Evolutionary conservation across 2,797 vertebrate species (phyloP).

Genomic region (Catharus ustulatus): DNA sequence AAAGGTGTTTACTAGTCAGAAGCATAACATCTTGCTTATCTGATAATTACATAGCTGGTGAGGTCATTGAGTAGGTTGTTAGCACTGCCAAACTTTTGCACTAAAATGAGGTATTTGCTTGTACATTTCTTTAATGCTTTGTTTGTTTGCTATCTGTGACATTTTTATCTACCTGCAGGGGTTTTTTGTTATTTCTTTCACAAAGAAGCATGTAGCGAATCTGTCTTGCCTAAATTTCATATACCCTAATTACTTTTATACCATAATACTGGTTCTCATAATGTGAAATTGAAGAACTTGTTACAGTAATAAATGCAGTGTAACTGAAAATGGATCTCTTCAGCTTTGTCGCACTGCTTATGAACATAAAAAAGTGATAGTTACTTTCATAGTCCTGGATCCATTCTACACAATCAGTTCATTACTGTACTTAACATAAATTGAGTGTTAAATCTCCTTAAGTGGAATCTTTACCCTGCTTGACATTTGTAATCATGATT

Average conservation of each 20-base stretch:
- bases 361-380: not conserved
- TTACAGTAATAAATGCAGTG: not conserved
- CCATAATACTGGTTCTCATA: not conserved
- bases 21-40: slow-evolving; percentile 37
- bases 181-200: not conserved
- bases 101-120: slow-evolving; percentile 2
- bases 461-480: not conserved
- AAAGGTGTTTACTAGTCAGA: slow-evolving; percentile 36
- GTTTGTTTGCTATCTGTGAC: not conserved
- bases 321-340: slow-evolving; percentile 24
- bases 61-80: not conserved
- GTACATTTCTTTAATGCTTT: not conserved
- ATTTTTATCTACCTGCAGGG: not conserved
- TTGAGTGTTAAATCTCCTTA: not conserved
- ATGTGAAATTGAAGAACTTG: not conserved
- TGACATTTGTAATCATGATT: not conserved
- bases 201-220: not conserved
- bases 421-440: not conserved
- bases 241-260: not conserved
- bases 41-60: slow-evolving; percentile 37
- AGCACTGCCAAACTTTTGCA: not conserved
- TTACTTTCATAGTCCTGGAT: not conserved
- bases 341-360: not conserved
- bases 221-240: not conserved
- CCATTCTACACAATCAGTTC: not conserved